Percentiles rank a stretch among this genome's conserved stretches.
These are phyloP conservation scores for Trachythela sp. DNA, from an alignment of 64 coral and sea anemone genomes.

Conservation along the genomic window DNA sequence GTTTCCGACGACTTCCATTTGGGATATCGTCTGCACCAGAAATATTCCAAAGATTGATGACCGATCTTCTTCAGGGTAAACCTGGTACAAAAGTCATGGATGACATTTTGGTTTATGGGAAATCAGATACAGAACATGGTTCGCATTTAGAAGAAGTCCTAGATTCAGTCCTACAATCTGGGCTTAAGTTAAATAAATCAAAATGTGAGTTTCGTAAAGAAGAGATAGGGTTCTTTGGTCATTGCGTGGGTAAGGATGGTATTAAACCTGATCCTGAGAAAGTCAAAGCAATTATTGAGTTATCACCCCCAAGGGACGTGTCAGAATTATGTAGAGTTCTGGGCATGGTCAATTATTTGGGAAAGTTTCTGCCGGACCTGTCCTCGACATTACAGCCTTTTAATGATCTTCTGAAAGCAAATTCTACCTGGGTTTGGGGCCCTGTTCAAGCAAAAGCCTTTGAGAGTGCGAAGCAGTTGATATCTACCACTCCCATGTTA, in stretches of 20 bases:
- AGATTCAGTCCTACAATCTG: not conserved
- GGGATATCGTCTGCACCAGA: too few relatives aligned
- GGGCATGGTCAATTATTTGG: constrained; percentile 35
- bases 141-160: not conserved
- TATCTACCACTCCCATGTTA: not conserved
- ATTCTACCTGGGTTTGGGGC: not conserved
- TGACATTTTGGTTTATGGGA: constrained; percentile 32
- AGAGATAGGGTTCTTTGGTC: constrained; percentile 10
- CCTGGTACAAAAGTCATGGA: constrained; percentile 36
- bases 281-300: not conserved
- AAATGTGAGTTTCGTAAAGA: constrained; percentile 10
- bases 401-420: constrained; percentile 20
- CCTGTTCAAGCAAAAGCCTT: not conserved
- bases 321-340: constrained; percentile 22
- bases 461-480: not conserved
- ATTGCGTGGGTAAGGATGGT: constrained; percentile 4
- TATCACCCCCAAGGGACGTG: constrained; percentile 13
- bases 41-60: too few relatives aligned
- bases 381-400: constrained; percentile 10
- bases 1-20: too few relatives aligned
- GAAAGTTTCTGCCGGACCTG: constrained; percentile 28
- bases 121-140: not conserved
- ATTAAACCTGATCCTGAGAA: constrained; percentile 6
- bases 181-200: not conserved
- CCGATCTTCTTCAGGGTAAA: too few relatives aligned